Base-by-base conservation (phyloP, 2,888 invertebrate species). In the Pachymerium ferrugineum region DNA sequence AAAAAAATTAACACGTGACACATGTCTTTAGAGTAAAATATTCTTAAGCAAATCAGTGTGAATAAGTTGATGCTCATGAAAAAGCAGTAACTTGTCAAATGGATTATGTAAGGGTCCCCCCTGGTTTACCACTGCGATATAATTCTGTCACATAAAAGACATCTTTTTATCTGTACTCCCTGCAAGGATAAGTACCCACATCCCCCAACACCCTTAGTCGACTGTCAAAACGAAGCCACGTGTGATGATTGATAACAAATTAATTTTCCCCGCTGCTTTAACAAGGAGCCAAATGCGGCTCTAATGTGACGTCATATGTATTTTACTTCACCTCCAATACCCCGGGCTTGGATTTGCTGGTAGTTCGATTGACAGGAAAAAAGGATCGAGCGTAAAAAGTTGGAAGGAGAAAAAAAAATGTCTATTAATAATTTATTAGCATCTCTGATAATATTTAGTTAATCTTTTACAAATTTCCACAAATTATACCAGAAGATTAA, bases 21-120 rank as follows among this genome's bases (percentile, higher is more conserved):
- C 47, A 47, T 47, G 47, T 47, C 16, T 47, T 47, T 22, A 16
- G 47, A 47, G 47, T 47, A 47, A 47, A 47, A 47, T 47, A 47
- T 47, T 47, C 47, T 47, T 47, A 47, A 47, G 47, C 47, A 47
- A 47, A 47, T 47, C 47, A 47, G 47, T 47, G 47, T 47, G 47
- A 47, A 47, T 47, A 47, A 47, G 47, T 47, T 47, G n/a, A 47
- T 47, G 47, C 47, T 47, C 47, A 47, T 47, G 19, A 47, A 47
- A 47, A 47, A 47, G 47, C 47, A 47, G 16, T 47, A 47, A 47
- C 47, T 47, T 47, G 47, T 47, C 47, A 47, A 47, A 47, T 47
- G 47, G 47, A 47, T 47, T 47, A 47, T 47, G 47, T 38, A 47
- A 47, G 47, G 47, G 47, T 47, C 47, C 47, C 47, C 47, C 47